Evolutionary conservation across 2,113 vertebrate species (phyloP), one percentile per base, ranked within the genome.

Genomic region (Sula dactylatra): DNA sequence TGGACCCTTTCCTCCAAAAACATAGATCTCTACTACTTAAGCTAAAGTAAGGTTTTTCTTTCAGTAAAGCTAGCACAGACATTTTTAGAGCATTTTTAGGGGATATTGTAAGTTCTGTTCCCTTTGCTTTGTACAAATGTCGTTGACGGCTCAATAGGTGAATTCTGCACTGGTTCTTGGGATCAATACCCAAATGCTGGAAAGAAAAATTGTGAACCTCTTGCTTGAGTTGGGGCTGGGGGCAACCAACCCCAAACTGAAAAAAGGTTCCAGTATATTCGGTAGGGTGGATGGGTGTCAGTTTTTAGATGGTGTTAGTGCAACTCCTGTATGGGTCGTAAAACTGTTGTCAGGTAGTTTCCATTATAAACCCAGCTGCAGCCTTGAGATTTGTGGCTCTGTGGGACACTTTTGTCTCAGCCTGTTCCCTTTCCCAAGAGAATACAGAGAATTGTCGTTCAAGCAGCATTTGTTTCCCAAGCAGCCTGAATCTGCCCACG

Each of bases 1-100:
- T 97, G 93, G 93, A 94, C 88, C 72, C 88, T 93, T 95, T 93
- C 93, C 95, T 95, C 61, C 59, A 88, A 95, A 96, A 96, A 95
- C 94, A 96, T 25, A 90, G 76, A 90, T 87, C 89, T 95, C 78
- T 59, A 62, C 54, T 88, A 45, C 69, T 95, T 78, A 49, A 90
- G 91, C 95, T 97, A 89, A 96, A 97, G 91, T 85, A 58, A 80
- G 87, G 27, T 62, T 73, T 72, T 91, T 94, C 50, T 93, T 84
- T 91, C 79, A 70, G 52, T 73, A 81, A 79, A 85, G n/a, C 55
- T 54, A 79, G 78, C 44, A 9, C 40, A 90, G 90, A 77, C 40
- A 29, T 74, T 95, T 97, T 95, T 86, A 84, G 88, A 81, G 69
- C 64, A 34, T 86, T 91, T 95, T 95, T 65, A 72, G 49, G 49